Evolutionary conservation across 2,797 vertebrate species (phyloP).

Genomic region (Lagothrix lagotricha): DNA sequence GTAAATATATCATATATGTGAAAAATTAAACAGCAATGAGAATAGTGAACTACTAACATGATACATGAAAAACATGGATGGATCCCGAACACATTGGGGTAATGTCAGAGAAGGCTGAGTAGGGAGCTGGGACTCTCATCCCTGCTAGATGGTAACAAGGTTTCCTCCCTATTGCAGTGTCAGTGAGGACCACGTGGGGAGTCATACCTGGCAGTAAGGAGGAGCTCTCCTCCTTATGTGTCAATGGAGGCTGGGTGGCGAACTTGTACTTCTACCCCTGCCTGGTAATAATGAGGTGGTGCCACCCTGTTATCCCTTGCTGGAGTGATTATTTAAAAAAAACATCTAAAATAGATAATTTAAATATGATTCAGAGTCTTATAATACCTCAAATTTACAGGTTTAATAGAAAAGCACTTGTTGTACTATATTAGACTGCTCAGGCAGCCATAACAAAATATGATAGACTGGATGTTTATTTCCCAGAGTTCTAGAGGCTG

Average conservation of each 20-base stretch:
- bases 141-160: neutral
- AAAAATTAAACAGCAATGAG: neutral
- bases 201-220: neutral
- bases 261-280: neutral
- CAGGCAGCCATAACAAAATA: neutral
- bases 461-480: neutral
- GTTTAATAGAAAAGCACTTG: neutral
- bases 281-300: neutral
- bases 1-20: neutral
- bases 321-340: neutral
- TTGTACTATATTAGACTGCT: neutral
- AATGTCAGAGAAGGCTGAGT: neutral
- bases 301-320: no score
- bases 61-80: neutral
- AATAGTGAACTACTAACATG: neutral
- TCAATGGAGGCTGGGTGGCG: no score
- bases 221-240: neutral
- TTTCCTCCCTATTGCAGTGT: neutral
- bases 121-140: neutral
- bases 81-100: neutral
- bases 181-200: neutral
- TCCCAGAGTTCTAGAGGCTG: neutral
- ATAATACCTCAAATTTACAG: neutral
- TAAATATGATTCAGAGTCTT: neutral
- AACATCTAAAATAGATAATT: neutral